Percentiles rank a stretch among this genome's conserved stretches.
Evolutionary conservation across 2,888 invertebrate species (phyloP).

Genomic region (Athalia circularis): DNA sequence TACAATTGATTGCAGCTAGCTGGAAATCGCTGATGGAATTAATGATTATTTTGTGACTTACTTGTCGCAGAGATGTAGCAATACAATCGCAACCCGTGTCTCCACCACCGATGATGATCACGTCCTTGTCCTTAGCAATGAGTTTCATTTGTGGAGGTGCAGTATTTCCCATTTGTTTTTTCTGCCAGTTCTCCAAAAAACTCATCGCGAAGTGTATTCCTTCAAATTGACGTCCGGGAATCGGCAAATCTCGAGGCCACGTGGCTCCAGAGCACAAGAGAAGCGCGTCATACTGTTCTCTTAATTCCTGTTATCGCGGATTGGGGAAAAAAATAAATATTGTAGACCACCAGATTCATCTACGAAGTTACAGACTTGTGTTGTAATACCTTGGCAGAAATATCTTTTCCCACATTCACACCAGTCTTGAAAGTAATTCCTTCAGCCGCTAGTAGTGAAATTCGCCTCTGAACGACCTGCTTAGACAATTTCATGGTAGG

Average conservation of each 20-base stretch:
- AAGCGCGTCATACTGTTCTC: conserved; percentile 82
- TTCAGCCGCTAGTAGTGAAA: conserved; percentile 90
- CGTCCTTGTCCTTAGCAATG: conserved; percentile 94
- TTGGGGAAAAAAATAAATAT: background rate
- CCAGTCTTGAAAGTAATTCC: conserved; percentile 94
- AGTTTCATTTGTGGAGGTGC: conserved; percentile 75
- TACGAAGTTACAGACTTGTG: too few species aligned
- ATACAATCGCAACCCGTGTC: conserved; percentile 98
- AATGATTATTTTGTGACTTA: conserved; percentile 58
- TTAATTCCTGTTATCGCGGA: conserved; percentile 59
- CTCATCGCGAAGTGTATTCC: conserved; percentile 99
- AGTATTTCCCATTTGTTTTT: conserved; percentile 88
- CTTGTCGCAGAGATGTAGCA: conserved; percentile 93
- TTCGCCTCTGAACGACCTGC: conserved; percentile 91
- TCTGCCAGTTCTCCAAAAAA: conserved; percentile 97
- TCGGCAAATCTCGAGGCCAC: conserved; percentile 94
- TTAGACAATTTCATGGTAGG: conserved; percentile 99
- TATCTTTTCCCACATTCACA: conserved; percentile 93
- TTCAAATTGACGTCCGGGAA: conserved; percentile 89
- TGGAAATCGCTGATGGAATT: background rate
- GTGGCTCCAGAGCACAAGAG: conserved; percentile 96
- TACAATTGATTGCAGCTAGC: background rate
- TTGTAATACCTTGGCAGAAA: conserved; percentile 81
- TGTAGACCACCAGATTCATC: too few species aligned
- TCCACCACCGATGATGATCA: conserved; percentile 92